phyloP scores from a whole-genome alignment of 1,140 invertebrate genomes.

The Pteromalus puparum region DNA sequence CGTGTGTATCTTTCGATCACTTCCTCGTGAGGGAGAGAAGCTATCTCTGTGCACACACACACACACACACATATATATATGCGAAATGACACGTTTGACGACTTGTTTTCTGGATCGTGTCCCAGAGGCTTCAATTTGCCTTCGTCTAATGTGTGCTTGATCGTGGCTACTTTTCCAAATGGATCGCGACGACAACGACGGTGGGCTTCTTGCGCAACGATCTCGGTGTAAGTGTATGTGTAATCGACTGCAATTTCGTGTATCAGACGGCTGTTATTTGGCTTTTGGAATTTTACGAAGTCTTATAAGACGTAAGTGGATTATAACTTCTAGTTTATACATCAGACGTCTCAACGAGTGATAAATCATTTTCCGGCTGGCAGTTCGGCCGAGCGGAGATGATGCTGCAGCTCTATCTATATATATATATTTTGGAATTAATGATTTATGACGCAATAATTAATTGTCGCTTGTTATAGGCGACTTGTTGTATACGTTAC shows the following conservation, averaged over 20 bases:
- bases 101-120: not conserved
- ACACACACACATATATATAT: too few relatives aligned
- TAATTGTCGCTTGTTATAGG: not conserved
- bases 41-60: not conserved
- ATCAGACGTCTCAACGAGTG: not conserved
- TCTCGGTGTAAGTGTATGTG: too few relatives aligned
- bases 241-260: too few relatives aligned
- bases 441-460: conserved; percentile 19
- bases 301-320: too few relatives aligned
- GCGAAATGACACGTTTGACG: not conserved
- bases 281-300: not conserved
- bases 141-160: not conserved
- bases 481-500: too few relatives aligned
- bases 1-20: not conserved
- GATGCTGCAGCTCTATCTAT: not conserved
- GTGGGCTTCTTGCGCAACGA: too few relatives aligned
- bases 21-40: not conserved
- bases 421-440: not conserved
- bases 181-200: not conserved
- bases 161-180: not conserved
- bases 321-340: too few relatives aligned
- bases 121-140: not conserved
- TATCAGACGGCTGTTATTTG: too few relatives aligned
- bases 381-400: not conserved
- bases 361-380: not conserved